These are phyloP conservation scores for Crax fasciolata DNA, from an alignment of 2,797 vertebrate species.

Conservation along the genomic window DNA sequence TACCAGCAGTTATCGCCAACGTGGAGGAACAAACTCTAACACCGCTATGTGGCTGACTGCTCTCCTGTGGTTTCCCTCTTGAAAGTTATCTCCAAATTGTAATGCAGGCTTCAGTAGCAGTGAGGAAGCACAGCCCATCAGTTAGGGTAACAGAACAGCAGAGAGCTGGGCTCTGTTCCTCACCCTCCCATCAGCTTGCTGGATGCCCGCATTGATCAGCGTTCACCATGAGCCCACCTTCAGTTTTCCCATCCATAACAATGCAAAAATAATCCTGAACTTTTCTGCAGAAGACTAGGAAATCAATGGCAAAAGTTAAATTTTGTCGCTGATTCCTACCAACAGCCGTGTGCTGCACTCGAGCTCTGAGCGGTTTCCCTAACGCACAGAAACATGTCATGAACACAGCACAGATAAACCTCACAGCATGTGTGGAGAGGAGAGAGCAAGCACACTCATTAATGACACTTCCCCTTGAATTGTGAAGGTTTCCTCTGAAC, in stretches of 20 bases:
- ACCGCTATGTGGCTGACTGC: slow-evolving; percentile 41
- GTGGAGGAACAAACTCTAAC: slow-evolving; percentile 44
- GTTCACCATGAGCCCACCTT: neutral
- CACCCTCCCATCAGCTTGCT: neutral
- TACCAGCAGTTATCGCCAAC: slow-evolving; percentile 20
- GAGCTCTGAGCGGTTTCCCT: neutral
- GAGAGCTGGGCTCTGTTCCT: neutral
- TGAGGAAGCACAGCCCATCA: neutral
- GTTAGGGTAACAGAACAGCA: neutral
- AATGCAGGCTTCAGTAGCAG: neutral
- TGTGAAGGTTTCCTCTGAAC: neutral
- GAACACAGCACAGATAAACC: neutral
- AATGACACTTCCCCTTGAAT: neutral
- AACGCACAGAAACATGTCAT: neutral
- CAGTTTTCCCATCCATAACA: neutral
- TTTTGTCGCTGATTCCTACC: neutral
- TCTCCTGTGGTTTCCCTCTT: slow-evolving; percentile 35
- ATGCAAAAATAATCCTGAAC: neutral
- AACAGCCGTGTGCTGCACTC: neutral
- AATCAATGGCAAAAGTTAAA: neutral
- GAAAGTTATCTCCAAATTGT: neutral
- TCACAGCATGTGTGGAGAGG: neutral
- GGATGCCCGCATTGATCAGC: neutral
- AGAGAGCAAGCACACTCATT: neutral
- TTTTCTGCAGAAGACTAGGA: neutral